Evolutionary conservation across 92 coral and sea anemone genomes (phyloP).

Genomic region (Porites rus): DNA sequence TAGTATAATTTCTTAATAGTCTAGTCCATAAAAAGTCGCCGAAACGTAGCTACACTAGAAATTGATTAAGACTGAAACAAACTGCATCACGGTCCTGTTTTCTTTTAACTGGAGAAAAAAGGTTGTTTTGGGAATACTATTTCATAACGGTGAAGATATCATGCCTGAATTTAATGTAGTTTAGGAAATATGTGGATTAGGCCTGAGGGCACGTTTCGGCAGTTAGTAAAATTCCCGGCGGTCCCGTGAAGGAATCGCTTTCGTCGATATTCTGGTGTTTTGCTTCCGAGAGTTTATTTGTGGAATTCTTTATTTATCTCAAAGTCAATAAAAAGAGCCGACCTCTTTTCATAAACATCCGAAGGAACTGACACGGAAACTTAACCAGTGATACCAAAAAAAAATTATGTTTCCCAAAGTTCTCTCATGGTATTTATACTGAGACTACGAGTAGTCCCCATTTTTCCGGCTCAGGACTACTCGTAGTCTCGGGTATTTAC

Average conservation of each 20-base stretch:
- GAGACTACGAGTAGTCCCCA: too few species aligned
- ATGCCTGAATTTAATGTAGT: background rate
- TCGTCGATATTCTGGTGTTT: background rate
- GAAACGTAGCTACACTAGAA: too few species aligned
- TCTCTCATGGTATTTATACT: background rate
- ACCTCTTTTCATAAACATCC: background rate
- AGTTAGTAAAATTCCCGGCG: background rate
- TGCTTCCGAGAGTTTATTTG: background rate
- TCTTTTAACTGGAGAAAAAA: too few species aligned
- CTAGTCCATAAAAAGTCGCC: too few species aligned
- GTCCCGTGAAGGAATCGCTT: background rate
- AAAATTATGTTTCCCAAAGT: background rate
- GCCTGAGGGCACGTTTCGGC: background rate
- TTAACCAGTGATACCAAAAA: background rate
- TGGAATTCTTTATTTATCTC: background rate
- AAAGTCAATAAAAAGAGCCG: background rate
- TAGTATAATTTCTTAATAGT: too few species aligned
- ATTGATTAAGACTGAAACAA: too few species aligned
- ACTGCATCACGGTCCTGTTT: too few species aligned
- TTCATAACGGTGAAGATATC: background rate
- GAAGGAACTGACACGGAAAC: background rate
- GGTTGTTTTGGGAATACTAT: too few species aligned
- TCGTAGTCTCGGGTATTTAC: too few species aligned
- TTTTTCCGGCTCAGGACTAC: too few species aligned
- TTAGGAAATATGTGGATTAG: background rate